Base-by-base conservation (phyloP, 2,113 vertebrate genomes). In the Percina caprodes region DNA sequence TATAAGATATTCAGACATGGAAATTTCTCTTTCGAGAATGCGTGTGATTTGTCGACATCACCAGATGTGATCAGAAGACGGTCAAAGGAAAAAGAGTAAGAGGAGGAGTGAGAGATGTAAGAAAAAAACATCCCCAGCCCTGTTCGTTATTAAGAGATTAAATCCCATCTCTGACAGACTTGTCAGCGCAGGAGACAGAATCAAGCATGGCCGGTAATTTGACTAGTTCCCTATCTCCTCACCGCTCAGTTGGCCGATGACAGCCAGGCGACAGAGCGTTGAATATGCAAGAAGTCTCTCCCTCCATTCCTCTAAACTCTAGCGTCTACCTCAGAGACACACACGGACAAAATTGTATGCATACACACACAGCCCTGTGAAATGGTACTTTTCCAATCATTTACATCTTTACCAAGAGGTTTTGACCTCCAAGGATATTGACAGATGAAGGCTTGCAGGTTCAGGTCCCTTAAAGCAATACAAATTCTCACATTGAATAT, bases 111-210 rank as follows among this genome's bases (percentile, higher is more conserved):
- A 69, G 68, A 65, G 65, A 74, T 54, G 73, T 35, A 69, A 72
- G 69, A 78, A 63, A 51, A 75, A 79, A 56, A 51, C 69, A 80
- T 86, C 79, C 52, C 58, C 33, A 46, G 84, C 51, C 69, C 74
- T 86, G 88, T 94, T 95, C 90, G 91, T 94, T 96, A 95, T 94
- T 94, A 94, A 94, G 92, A 95, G 92, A 95, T 70, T 96, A 94
- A 94, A 94, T 96, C 93, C 94, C 88, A 88, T 95, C 88, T 95
- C 88, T 93, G 93, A 96, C 94, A 95, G 92, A 80, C 87, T 90
- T 95, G 93, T 95, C 95, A 94, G 92, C 26, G 89, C 62, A 70
- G 61, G 81, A 94, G 93, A 94, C 92, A 88, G 93, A 94, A 92
- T 94, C 91, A 83, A 90, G 88, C 88, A 91, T 46, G 48, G 83